Evolutionary conservation across 1,140 invertebrate genomes (phyloP), one percentile per base, ranked within the genome.

Genomic region (Camponotus vicinus): DNA sequence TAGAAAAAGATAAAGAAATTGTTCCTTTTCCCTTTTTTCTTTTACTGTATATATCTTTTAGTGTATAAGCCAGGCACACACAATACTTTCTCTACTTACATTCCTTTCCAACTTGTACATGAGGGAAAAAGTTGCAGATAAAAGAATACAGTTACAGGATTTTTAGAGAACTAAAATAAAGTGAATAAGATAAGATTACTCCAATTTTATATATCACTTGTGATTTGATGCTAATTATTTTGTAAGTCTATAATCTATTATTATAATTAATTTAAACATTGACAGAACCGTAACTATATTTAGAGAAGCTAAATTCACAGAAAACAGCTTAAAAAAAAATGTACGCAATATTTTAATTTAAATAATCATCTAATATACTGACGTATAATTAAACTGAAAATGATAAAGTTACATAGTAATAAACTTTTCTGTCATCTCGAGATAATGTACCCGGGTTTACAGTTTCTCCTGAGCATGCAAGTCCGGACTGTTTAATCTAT

Each of bases 401-500:
- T 55, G n/a, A 79, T 79, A 40, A 69, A 80, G 21, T 79, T 52
- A 59, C 49, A 52, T 52, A 18, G 15, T 52, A 67, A 15, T 18
- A 40, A 79, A 80, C n/a, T 49, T 80, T 80, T n/a, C 11, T 64
- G 27, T 40, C 18, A 15, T 55, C 13, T 55, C 77, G 45, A 52
- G 34, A 80, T 70, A 80, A 80, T 57, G 18, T 61, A 37, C 4
- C 7, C 27, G 9, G 40, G 15, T 61, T 11, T 61, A 57, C 77
- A 32, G 21, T 69, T 70, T 79, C 71, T 82, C 6, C 37, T 34
- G 15, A 83, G 7, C 40, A 18, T 15, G 13, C 49, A n/a, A 83
- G 11, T 40, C 49, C 21, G 13, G 49, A 83, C 18, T 83, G 55
- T 83, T 52, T 70, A 69, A 69, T 34, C 40, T 55, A 73, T 82